Percentiles rank a stretch among this genome's conserved stretches.
These are phyloP conservation scores for Dissostichus mawsoni DNA, from an alignment of 2,113 vertebrate species.

Conservation along the genomic window DNA sequence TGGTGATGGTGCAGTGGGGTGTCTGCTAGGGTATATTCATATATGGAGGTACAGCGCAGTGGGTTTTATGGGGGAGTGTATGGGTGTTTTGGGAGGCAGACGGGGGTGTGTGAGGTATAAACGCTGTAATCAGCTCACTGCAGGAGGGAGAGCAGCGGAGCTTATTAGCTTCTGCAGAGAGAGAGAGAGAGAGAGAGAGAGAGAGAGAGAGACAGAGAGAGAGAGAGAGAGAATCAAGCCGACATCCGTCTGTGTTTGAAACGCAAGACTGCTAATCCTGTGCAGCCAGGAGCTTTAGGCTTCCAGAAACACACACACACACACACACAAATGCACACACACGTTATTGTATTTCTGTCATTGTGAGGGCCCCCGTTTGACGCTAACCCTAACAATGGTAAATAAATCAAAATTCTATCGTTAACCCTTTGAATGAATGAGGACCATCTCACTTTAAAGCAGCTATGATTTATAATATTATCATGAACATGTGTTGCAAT, in stretches of 20 bases:
- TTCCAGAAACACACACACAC: constrained; percentile 22
- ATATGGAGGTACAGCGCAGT: not conserved
- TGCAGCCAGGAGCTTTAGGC: constrained; percentile 56
- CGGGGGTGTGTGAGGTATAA: constrained; percentile 46
- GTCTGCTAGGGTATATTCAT: not conserved
- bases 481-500: too few species aligned
- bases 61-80: not conserved
- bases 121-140: constrained; percentile 63
- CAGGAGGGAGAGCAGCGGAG: constrained; percentile 60
- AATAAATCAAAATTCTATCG: too few species aligned
- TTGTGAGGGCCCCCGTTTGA: too few species aligned
- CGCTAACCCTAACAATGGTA: too few species aligned
- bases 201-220: constrained; percentile 31
- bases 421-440: too few species aligned
- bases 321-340: not conserved
- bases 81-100: constrained; percentile 45
- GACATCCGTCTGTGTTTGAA: constrained; percentile 37
- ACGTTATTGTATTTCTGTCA: not conserved
- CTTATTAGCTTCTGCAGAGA: constrained; percentile 63
- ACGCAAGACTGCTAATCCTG: constrained; percentile 58
- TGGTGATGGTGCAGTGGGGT: not conserved
- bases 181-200: constrained; percentile 5
- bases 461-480: too few species aligned
- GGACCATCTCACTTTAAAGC: too few species aligned
- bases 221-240: constrained; percentile 9